Evolutionary conservation across 2,113 vertebrate species (phyloP).

Genomic region (Puffinus mauretanicus): DNA sequence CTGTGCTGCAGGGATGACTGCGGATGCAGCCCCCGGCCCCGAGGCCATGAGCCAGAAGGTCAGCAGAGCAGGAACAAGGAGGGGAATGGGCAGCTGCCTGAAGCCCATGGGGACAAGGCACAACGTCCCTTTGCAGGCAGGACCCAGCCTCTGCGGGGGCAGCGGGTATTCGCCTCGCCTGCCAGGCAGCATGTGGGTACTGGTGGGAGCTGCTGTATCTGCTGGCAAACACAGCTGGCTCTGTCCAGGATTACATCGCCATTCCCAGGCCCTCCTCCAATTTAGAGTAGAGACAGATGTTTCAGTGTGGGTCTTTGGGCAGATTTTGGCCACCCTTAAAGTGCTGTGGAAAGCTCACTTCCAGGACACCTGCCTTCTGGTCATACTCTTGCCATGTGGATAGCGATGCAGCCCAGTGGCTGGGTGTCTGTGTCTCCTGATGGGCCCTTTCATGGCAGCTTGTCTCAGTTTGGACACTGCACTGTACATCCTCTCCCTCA

Average conservation of each 20-base stretch:
- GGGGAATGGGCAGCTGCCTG: not conserved
- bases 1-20: not conserved
- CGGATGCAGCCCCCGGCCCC: fast-evolving
- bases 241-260: not conserved
- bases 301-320: not conserved
- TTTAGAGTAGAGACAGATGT: not conserved
- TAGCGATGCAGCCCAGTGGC: not conserved
- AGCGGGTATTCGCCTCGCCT: fast-evolving
- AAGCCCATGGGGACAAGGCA: not conserved
- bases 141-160: not conserved
- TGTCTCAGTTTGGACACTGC: not conserved
- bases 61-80: not conserved
- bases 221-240: not conserved
- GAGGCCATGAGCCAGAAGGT: not conserved
- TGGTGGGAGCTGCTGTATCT: not conserved
- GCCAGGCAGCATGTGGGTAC: not conserved
- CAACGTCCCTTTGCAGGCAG: fast-evolving
- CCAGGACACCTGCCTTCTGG: not conserved
- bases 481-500: not conserved
- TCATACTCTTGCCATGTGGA: not conserved
- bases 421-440: not conserved
- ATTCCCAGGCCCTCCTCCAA: not conserved
- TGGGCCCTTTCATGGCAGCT: not conserved
- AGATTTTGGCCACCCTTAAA: not conserved
- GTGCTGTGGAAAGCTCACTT: not conserved